Evolutionary conservation across 2,113 vertebrate genomes (phyloP).

Genomic region (Ptilorrhoa leucosticta): DNA sequence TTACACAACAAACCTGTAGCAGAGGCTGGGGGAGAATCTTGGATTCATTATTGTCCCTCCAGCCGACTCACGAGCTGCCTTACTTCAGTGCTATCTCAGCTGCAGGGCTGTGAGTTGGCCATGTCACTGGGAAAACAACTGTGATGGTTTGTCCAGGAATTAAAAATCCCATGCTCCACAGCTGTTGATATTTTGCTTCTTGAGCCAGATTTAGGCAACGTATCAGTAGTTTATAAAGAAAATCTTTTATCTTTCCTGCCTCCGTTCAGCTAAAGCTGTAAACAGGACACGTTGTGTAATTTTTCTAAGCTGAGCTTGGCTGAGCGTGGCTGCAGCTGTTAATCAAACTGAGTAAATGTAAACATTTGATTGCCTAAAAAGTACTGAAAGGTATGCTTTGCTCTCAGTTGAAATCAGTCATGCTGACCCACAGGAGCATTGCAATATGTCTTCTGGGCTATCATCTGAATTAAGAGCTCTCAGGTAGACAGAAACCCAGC

Average conservation of each 20-base stretch:
- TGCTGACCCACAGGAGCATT: background rate
- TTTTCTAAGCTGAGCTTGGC: background rate
- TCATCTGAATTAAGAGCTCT: background rate
- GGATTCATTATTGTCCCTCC: background rate
- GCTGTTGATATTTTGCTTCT: slow-evolving; percentile 2
- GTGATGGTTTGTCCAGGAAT: background rate
- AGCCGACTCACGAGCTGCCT: background rate
- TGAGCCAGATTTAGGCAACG: background rate
- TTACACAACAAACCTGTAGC: background rate
- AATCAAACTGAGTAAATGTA: background rate
- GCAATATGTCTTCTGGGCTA: background rate
- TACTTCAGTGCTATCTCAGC: background rate
- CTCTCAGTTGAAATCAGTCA: background rate
- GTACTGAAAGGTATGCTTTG: background rate
- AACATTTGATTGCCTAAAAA: background rate
- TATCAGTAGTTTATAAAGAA: background rate
- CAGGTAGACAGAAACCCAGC: background rate
- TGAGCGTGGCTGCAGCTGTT: background rate
- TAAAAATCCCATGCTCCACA: background rate
- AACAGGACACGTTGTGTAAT: background rate
- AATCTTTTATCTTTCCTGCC: slow-evolving; percentile 15
- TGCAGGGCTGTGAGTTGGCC: background rate
- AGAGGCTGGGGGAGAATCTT: background rate
- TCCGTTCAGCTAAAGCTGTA: background rate
- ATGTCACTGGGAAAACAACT: background rate